These are phyloP conservation scores for Chrysolina oricalcia DNA, from an alignment of 2,888 invertebrate genomes.

Conservation along the genomic window DNA sequence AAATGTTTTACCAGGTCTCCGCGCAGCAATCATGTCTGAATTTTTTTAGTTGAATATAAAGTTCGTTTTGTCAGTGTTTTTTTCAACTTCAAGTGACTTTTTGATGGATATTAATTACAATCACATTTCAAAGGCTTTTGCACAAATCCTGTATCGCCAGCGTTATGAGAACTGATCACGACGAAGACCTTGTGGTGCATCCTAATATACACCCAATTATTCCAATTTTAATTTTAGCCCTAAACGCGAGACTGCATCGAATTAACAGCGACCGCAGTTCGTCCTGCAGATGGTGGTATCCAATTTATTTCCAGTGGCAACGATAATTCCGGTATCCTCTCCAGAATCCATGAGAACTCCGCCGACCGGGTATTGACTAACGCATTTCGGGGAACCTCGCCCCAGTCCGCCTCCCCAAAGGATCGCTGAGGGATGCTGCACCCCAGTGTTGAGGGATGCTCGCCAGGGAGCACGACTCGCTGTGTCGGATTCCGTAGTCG, in stretches of 20 bases:
- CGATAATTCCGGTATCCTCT: slow-evolving; percentile 64
- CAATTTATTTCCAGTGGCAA: slow-evolving; percentile 58
- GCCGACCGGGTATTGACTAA: slow-evolving; percentile 68
- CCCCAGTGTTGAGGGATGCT: slow-evolving; percentile 68
- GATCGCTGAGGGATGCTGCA: slow-evolving; percentile 67
- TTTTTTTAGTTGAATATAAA: no score
- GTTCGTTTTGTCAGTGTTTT: no score
- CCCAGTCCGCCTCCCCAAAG: slow-evolving; percentile 63
- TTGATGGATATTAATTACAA: no score
- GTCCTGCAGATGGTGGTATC: slow-evolving; percentile 51
- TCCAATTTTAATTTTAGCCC: slow-evolving; percentile 32
- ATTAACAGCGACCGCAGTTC: slow-evolving; percentile 45
- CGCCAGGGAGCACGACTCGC: slow-evolving; percentile 56
- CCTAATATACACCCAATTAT: slow-evolving; percentile 18
- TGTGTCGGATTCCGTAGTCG: slow-evolving; percentile 56
- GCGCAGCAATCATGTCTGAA: no score
- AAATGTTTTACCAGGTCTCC: no score
- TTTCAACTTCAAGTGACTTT: no score
- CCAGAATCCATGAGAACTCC: slow-evolving; percentile 58
- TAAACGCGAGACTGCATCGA: slow-evolving; percentile 38
- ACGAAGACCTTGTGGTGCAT: not conserved
- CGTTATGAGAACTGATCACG: no score
- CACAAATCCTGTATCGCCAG: no score
- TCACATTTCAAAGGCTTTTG: no score
- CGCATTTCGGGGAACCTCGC: slow-evolving; percentile 65